Percentiles rank a stretch among this genome's conserved stretches.
These are phyloP conservation scores for Lacanobia oleracea DNA, from an alignment of 2,888 invertebrate species.

Conservation along the genomic window DNA sequence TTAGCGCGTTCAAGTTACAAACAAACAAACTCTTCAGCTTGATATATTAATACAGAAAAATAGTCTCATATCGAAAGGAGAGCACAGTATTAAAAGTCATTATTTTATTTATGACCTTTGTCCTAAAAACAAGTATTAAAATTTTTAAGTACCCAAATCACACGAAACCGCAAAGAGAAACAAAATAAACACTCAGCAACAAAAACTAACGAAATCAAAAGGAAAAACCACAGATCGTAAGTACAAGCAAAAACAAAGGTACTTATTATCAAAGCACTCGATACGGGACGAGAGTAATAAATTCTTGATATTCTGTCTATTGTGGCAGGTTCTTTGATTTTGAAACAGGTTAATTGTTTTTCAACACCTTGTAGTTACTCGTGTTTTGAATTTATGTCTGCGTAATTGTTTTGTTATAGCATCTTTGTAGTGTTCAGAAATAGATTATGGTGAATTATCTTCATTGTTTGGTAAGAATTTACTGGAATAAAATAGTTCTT, in stretches of 20 bases:
- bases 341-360: constrained; percentile 42
- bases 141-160: neutral
- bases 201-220: constrained; percentile 43
- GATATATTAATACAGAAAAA: too few relatives aligned
- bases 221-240: constrained; percentile 43
- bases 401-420: constrained; percentile 5
- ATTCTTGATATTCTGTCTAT: constrained; percentile 74
- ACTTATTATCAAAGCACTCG: constrained; percentile 67
- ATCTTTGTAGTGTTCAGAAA: neutral
- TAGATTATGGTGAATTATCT: neutral
- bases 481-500: too few relatives aligned
- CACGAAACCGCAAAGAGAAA: neutral
- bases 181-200: constrained; percentile 2
- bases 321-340: constrained; percentile 60
- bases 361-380: neutral
- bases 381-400: constrained; percentile 12
- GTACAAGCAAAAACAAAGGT: constrained; percentile 45
- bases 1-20: too few relatives aligned
- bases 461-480: too few relatives aligned
- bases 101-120: neutral
- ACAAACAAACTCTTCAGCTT: too few relatives aligned
- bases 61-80: neutral
- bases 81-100: neutral
- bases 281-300: constrained; percentile 75
- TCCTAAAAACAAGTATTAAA: neutral